Evolutionary conservation across 2,888 invertebrate species (phyloP).

Genomic region (Amphipoea oculea): DNA sequence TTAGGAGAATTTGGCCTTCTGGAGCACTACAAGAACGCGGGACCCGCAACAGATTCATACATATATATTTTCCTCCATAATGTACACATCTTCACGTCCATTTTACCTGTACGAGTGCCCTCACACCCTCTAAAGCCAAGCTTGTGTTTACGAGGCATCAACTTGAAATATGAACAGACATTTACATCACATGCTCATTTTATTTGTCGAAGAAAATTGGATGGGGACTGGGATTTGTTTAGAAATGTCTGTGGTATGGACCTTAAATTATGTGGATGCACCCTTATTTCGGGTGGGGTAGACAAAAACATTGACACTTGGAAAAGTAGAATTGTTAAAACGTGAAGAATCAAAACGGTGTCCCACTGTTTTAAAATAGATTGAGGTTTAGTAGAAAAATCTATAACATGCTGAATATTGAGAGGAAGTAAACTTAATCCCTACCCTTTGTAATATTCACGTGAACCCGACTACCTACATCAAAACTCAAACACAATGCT

Average conservation of each 20-base stretch:
- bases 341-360: neutral
- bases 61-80: neutral
- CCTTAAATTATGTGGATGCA: neutral
- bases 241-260: neutral
- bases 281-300: neutral
- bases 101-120: too few relatives aligned
- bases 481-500: too few relatives aligned
- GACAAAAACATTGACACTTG: neutral
- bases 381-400: neutral
- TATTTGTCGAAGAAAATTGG: constrained; percentile 55
- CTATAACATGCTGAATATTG: neutral
- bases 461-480: neutral
- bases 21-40: too few relatives aligned
- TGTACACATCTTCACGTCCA: neutral
- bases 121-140: constrained; percentile 18
- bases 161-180: constrained; percentile 41
- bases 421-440: neutral
- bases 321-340: neutral
- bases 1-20: too few relatives aligned
- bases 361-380: neutral
- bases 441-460: too few relatives aligned
- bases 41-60: too few relatives aligned
- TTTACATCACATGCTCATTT: constrained; percentile 29
- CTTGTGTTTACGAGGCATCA: constrained; percentile 41
- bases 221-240: constrained; percentile 17